Conservation (phyloP, 30 jellyfish, hydroid and myxozoan genomes). For the Clytia hemisphaerica region DNA sequence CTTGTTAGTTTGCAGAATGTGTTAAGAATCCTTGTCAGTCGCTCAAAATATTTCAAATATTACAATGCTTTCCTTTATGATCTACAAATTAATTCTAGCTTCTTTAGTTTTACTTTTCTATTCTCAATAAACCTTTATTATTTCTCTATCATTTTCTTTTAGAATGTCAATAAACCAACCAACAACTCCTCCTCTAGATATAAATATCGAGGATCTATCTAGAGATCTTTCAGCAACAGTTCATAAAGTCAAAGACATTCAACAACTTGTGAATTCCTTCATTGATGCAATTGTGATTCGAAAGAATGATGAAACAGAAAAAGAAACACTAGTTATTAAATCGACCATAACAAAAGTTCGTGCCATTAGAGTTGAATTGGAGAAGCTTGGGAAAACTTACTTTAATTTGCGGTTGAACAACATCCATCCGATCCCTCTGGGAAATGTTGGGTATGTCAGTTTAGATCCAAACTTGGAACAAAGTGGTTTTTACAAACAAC, state of each 20-base stretch:
- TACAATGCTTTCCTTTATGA: no score
- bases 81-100: no score
- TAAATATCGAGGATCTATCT: constrained; percentile 7
- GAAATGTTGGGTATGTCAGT: constrained; percentile 68
- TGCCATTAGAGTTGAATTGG: constrained; percentile 4
- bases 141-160: no score
- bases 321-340: constrained; percentile 17
- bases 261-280: constrained; percentile 14
- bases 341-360: constrained; percentile 20
- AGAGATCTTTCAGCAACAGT: constrained; percentile 16
- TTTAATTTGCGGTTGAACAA: constrained; percentile 11
- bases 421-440: constrained; percentile 65
- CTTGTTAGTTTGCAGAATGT: no score
- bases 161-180: no score
- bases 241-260: constrained; percentile 28
- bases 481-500: constrained; percentile 48
- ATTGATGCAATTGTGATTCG: constrained; percentile 26
- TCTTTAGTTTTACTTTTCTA: no score
- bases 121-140: no score
- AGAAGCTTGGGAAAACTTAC: constrained; percentile 10
- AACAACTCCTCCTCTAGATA: constrained; percentile 1
- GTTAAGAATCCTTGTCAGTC: no score
- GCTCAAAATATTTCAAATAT: no score
- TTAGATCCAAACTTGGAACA: constrained; percentile 83
- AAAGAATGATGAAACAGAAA: constrained; percentile 29